Base-by-base conservation (phyloP, 1,140 invertebrate species). In the Pogonus chalceus region DNA sequence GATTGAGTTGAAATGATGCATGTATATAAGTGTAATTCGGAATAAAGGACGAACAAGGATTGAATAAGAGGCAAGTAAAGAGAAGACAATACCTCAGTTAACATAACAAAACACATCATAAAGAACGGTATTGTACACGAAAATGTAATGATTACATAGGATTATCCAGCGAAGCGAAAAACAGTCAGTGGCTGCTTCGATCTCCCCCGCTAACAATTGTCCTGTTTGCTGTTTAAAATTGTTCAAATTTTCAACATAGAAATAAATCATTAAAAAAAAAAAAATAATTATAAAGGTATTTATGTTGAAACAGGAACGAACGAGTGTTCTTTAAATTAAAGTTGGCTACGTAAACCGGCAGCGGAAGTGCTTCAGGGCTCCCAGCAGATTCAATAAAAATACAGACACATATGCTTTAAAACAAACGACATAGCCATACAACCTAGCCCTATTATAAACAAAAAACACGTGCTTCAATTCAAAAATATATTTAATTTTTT, bases 381-480 rank as follows among this genome's bases (percentile, higher is more conserved):
- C 37, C 37, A 43, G 18, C 18, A 43, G 37, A 43, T 43, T 43
- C 37, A 43, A 43, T 43, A 43, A 43, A 43, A 43, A 43, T 43
- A 43, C 37, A 43, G 37, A 43, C 37, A 43, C 37, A 43, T 43
- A n/a, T n/a, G n/a, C n/a, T n/a, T n/a, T n/a, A n/a, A n/a, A n/a
- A n/a, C n/a, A n/a, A n/a, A n/a, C n/a, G n/a, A n/a, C n/a, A n/a
- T n/a, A n/a, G n/a, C n/a, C n/a, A n/a, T n/a, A n/a, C n/a, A n/a
- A n/a, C n/a, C n/a, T n/a, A n/a, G n/a, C 37, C 37, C 18, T 43
- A 43, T 43, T 16, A 43, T 18, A 43, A 4, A 43, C 37, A 43
- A 7, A 43, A 43, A 7, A 43, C 37, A 43, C 37, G 37, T 43
- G 37, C 37, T n/a, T n/a, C n/a, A n/a, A n/a, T n/a, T n/a, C n/a